phyloP scores from a whole-genome alignment of 2,888 invertebrate genomes.

The Rhingia campestris region DNA sequence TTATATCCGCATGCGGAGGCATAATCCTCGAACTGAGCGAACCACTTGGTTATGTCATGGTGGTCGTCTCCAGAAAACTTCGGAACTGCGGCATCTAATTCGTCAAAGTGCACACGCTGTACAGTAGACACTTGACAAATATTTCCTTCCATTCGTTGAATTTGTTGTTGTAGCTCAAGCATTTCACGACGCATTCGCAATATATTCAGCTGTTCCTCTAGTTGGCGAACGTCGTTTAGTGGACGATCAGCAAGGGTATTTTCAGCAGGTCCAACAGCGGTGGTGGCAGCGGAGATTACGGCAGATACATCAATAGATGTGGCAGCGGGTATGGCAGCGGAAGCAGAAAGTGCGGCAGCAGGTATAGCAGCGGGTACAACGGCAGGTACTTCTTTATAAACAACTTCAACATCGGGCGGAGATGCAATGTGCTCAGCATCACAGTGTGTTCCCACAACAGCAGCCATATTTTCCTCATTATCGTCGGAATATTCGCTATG shows the following conservation, averaged over 20 bases:
- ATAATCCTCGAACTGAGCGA: conserved; percentile 16
- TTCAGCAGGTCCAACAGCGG: conserved; percentile 4
- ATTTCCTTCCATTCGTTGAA: conserved; percentile 21
- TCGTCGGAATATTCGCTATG: conserved; percentile 6
- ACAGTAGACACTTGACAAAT: conserved; percentile 5
- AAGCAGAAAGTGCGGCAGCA: background rate
- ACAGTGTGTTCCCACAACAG: background rate
- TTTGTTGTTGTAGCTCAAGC: conserved; percentile 26
- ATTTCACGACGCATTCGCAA: too few species aligned
- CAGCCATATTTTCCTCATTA: background rate
- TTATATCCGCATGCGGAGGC: conserved; percentile 14
- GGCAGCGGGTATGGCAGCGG: background rate
- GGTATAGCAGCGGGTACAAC: conserved; percentile 2
- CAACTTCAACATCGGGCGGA: background rate
- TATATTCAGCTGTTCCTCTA: conserved; percentile 15
- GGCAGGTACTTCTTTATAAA: background rate
- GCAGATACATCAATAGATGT: background rate
- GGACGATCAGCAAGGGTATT: background rate
- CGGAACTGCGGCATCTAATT: conserved; percentile 11
- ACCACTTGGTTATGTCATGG: conserved; percentile 29
- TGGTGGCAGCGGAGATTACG: background rate
- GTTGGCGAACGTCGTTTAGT: conserved; percentile 12
- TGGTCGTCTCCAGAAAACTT: conserved; percentile 17
- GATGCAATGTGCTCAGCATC: background rate
- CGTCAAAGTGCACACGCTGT: conserved; percentile 18